These are phyloP conservation scores for Tanytarsus gracilentus DNA, from an alignment of 2,888 invertebrate genomes.

Conservation along the genomic window DNA sequence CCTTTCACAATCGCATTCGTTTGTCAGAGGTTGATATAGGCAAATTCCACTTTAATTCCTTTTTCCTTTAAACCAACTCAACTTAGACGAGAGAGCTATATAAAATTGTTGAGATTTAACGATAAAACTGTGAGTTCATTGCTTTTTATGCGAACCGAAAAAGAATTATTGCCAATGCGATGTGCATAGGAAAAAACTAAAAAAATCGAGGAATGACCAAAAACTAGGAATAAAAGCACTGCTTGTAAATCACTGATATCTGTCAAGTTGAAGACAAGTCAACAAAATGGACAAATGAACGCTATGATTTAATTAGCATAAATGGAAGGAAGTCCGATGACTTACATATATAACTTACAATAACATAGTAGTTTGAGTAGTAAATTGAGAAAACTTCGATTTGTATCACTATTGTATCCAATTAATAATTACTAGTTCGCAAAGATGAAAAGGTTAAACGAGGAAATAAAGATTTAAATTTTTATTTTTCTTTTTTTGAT, in stretches of 20 bases:
- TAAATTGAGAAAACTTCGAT: no score
- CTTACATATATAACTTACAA: background rate
- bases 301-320: constrained; percentile 25
- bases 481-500: no score
- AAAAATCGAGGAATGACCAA: background rate
- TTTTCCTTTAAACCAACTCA: no score
- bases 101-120: no score
- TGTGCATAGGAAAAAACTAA: background rate
- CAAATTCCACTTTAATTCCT: no score
- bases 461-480: background rate
- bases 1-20: background rate
- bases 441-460: background rate
- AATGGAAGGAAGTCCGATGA: background rate
- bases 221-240: background rate
- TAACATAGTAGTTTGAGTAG: background rate
- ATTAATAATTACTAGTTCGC: no score
- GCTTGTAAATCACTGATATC: constrained; percentile 10
- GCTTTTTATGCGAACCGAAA: no score
- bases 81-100: no score
- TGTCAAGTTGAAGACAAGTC: background rate
- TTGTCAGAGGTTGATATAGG: background rate
- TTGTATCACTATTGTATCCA: no score
- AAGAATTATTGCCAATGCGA: constrained; percentile 2
- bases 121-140: no score
- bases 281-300: constrained; percentile 20